These are phyloP conservation scores for Tipula vernalis DNA, from an alignment of 2,888 invertebrate species.

Conservation along the genomic window DNA sequence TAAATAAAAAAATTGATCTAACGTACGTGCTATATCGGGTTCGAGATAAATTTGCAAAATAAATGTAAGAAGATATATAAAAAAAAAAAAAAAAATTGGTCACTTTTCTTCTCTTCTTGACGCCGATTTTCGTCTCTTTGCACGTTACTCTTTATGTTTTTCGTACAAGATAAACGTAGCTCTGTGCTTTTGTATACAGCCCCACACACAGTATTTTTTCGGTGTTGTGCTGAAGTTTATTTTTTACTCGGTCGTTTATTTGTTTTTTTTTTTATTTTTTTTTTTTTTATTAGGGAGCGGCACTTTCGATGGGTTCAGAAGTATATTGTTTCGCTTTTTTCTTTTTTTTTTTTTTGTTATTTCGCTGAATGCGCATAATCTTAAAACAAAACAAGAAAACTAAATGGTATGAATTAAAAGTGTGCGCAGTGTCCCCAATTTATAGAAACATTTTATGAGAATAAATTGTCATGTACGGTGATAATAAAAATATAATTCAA, in stretches of 20 bases:
- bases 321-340: background rate
- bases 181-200: background rate
- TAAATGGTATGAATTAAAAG: background rate
- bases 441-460: background rate
- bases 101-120: background rate
- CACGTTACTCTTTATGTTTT: background rate
- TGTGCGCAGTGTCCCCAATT: conserved; percentile 4
- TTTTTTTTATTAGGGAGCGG: conserved; percentile 8
- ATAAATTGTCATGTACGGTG: background rate
- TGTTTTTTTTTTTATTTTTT: background rate
- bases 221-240: background rate
- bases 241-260: background rate
- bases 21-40: conserved; percentile 7
- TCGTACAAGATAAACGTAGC: background rate
- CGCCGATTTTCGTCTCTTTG: background rate
- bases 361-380: background rate
- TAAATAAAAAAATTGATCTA: background rate
- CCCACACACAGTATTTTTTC: background rate
- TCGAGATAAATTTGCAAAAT: conserved; percentile 7
- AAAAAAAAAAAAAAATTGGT: background rate
- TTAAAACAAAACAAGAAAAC: background rate
- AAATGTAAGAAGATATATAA: background rate
- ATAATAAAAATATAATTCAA: background rate
- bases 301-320: conserved; percentile 8
- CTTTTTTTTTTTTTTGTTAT: background rate